Evolutionary conservation across 2,113 vertebrate species (phyloP).

Genomic region (Halichoerus grypus): DNA sequence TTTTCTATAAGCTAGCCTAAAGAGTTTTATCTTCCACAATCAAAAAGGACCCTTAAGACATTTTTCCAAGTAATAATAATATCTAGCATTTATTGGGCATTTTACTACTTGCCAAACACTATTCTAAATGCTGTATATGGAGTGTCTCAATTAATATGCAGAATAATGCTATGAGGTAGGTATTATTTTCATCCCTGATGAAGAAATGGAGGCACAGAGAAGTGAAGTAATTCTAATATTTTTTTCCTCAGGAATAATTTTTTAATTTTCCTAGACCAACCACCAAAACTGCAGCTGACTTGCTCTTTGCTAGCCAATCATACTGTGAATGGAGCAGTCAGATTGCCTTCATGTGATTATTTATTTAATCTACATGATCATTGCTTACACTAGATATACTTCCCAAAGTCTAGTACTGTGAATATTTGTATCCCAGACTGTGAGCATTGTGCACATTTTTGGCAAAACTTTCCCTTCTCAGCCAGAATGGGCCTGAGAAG

Average conservation of each 20-base stretch:
- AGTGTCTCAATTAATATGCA: background rate
- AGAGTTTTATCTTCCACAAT: conserved; percentile 13
- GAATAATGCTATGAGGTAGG: background rate
- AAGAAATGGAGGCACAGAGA: background rate
- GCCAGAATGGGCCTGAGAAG: background rate
- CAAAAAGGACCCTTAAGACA: background rate
- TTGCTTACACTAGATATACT: background rate
- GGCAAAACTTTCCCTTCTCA: background rate
- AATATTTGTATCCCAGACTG: conserved; percentile 19
- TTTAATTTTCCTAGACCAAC: background rate
- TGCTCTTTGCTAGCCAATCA: background rate
- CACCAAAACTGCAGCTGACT: background rate
- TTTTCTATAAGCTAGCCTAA: background rate
- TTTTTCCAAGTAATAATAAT: conserved; percentile 1
- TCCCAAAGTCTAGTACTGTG: background rate
- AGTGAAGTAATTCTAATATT: background rate
- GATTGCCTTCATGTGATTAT: background rate
- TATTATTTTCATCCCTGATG: background rate
- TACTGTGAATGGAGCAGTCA: background rate
- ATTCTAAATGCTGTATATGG: background rate
- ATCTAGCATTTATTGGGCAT: background rate
- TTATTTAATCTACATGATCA: background rate
- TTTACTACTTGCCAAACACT: background rate
- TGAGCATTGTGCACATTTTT: background rate
- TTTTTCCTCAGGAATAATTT: background rate